Percentiles rank a stretch among this genome's conserved stretches.
phyloP scores from a whole-genome alignment of 2,113 vertebrate species.

The Pterophyllum scalare region DNA sequence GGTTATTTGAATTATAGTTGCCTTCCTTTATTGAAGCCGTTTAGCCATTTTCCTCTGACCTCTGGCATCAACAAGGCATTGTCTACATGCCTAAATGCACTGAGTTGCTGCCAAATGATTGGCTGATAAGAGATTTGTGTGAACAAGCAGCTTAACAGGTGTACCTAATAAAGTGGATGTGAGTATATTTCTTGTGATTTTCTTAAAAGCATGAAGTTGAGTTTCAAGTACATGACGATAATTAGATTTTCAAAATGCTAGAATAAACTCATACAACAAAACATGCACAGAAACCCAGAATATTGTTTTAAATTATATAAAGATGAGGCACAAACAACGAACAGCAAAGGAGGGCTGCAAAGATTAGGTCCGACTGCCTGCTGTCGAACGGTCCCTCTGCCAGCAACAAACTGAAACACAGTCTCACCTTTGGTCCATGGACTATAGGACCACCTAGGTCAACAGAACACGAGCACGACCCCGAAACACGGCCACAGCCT shows the following conservation, averaged over 20 bases:
- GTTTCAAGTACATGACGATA: not conserved
- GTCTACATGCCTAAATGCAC: too few relatives aligned
- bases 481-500: constrained; percentile 36
- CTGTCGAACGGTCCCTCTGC: constrained; percentile 46
- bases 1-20: not conserved
- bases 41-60: not conserved
- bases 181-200: not conserved
- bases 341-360: constrained; percentile 1
- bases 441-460: constrained; percentile 53
- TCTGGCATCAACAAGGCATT: not conserved
- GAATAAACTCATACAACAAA: not conserved
- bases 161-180: not conserved
- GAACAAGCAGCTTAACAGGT: not conserved
- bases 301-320: not conserved
- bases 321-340: not conserved
- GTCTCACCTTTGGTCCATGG: constrained; percentile 36
- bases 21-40: not conserved
- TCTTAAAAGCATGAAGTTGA: not conserved
- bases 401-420: constrained; percentile 56
- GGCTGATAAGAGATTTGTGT: too few relatives aligned
- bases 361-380: constrained; percentile 28
- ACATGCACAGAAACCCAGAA: not conserved
- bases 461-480: constrained; percentile 40
- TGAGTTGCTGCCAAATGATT: too few relatives aligned
- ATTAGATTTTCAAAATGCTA: not conserved